A percentile compares a stretch with the other conserved stretches of the same genome.
Evolutionary conservation across 1,140 invertebrate genomes (phyloP).

Genomic region (Drosophila jambulina): DNA sequence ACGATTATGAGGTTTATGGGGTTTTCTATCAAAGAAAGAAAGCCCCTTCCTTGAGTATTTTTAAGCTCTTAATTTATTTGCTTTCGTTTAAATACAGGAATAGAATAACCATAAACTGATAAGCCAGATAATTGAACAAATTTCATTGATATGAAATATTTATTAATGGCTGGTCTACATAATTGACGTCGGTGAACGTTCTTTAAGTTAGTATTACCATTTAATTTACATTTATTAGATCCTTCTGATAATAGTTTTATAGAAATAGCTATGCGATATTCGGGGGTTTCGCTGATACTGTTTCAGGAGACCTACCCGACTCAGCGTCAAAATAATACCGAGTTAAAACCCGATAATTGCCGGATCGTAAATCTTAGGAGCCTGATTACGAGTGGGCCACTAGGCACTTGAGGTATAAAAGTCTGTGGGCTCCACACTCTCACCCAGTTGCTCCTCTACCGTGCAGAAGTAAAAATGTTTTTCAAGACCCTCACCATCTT

Average conservation of each 20-base stretch:
- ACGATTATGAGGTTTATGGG: not conserved
- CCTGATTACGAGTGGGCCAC: not conserved
- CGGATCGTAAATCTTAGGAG: slow-evolving; percentile 14
- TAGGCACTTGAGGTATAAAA: slow-evolving; percentile 21
- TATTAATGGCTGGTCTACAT: not conserved
- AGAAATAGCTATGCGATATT: not conserved
- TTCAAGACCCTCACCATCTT: slow-evolving; percentile 13
- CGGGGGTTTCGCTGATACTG: slow-evolving; percentile 5
- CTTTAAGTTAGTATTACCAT: not conserved
- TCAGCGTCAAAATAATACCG: slow-evolving; percentile 2
- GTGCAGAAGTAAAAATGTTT: slow-evolving; percentile 15
- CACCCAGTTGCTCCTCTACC: not conserved
- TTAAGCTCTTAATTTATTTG: not conserved
- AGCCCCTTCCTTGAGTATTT: not conserved
- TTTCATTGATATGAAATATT: not conserved
- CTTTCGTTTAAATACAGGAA: not conserved
- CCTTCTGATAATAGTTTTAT: not conserved
- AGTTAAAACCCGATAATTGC: slow-evolving; percentile 7
- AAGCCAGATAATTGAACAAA: not conserved
- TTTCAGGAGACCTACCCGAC: not conserved
- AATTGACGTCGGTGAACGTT: not conserved
- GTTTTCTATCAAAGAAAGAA: not conserved
- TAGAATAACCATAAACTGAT: not conserved
- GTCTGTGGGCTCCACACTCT: not conserved
- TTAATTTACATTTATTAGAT: too few species aligned